Conservation (phyloP, 2,797 vertebrate genomes). For the Rhynchonycteris naso region DNA sequence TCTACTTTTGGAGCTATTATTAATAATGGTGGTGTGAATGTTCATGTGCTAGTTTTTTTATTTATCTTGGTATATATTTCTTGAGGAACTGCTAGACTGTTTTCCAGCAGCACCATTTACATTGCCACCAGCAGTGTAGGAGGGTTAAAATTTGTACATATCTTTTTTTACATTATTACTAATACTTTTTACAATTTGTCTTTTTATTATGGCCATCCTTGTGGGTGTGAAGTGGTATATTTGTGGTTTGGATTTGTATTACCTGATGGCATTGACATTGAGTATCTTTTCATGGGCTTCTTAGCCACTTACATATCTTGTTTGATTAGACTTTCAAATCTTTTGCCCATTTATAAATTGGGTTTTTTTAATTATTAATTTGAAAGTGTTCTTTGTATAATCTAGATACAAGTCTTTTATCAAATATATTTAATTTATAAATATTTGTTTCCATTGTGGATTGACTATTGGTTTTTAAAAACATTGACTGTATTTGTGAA, state of each 20-base stretch:
- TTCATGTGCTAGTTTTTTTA: background rate
- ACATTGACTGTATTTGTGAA: background rate
- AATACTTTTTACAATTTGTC: background rate
- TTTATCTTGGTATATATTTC: background rate
- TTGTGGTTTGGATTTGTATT: background rate
- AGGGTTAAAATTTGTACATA: background rate
- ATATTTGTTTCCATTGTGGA: background rate
- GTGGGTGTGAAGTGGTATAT: background rate
- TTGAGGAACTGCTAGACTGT: background rate
- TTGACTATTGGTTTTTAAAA: slow-evolving; percentile 14
- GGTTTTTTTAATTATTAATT: background rate
- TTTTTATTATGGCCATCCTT: background rate
- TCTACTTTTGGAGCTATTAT: background rate
- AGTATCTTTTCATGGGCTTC: background rate
- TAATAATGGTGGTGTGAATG: background rate
- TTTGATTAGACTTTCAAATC: background rate
- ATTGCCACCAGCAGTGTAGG: background rate
- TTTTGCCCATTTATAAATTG: background rate
- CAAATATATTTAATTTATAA: background rate
- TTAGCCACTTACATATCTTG: background rate
- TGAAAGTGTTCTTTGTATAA: background rate
- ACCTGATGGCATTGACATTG: background rate
- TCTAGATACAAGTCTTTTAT: background rate
- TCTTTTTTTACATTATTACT: background rate
- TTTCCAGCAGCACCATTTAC: background rate